These are phyloP conservation scores for Archaeoteleia sp. DNA, from an alignment of 2,888 invertebrate genomes.

Conservation along the genomic window DNA sequence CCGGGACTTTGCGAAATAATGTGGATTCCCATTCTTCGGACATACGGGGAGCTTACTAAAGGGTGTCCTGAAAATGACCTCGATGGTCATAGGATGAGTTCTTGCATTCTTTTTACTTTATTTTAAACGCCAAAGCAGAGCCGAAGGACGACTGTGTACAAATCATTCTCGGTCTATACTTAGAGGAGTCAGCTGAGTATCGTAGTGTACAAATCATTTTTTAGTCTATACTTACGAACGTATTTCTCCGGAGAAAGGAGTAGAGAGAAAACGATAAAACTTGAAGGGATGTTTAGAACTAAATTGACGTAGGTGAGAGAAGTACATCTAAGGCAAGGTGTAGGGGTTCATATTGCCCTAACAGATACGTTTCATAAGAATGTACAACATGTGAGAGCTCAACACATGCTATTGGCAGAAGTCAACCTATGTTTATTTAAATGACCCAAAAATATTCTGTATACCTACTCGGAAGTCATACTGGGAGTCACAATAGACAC, in stretches of 20 bases:
- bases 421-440: no score
- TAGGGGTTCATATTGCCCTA: no score
- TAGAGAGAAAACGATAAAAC: conserved; percentile 35
- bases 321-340: conserved; percentile 15
- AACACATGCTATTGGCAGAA: no score
- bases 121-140: conserved; percentile 23
- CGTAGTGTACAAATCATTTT: conserved; percentile 71
- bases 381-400: no score
- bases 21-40: conserved; percentile 44
- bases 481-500: no score
- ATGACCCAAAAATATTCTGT: no score
- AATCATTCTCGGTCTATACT: conserved; percentile 64
- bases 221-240: conserved; percentile 64
- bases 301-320: conserved; percentile 32
- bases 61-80: conserved; percentile 52
- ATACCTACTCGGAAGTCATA: no score
- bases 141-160: conserved; percentile 57
- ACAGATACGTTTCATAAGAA: no score
- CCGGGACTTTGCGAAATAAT: conserved; percentile 35
- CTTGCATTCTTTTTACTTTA: conserved; percentile 40
- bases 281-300: conserved; percentile 39
- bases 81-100: conserved; percentile 43
- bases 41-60: conserved; percentile 22
- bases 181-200: conserved; percentile 58
- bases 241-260: conserved; percentile 19